phyloP scores from a whole-genome alignment of 2,113 vertebrate species.

The Mormyrus lacerda region DNA sequence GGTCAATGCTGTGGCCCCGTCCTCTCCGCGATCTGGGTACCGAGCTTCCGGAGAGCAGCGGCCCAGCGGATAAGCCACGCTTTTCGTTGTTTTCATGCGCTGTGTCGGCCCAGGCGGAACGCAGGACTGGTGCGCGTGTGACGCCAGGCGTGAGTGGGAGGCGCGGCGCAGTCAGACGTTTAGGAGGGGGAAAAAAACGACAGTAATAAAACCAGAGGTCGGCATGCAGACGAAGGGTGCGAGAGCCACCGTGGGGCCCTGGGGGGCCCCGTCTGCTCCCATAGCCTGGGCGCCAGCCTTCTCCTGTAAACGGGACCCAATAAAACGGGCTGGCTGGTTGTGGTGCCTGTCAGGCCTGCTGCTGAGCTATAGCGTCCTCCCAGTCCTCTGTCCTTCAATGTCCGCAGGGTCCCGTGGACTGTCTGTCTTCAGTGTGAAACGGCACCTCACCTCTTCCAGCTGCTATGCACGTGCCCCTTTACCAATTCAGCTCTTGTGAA shows the following conservation, averaged over 20 bases:
- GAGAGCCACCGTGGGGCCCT: not conserved
- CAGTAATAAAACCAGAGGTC: not conserved
- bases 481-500: not conserved
- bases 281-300: not conserved
- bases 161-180: not conserved
- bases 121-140: not conserved
- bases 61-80: not conserved
- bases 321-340: not conserved
- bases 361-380: not conserved
- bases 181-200: not conserved
- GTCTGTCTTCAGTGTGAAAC: too few relatives aligned
- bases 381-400: not conserved
- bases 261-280: not conserved
- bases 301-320: conserved; percentile 1
- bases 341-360: not conserved
- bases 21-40: not conserved
- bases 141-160: not conserved
- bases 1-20: not conserved
- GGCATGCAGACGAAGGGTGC: not conserved
- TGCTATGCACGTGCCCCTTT: not conserved
- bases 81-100: not conserved
- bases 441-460: not conserved
- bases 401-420: not conserved
- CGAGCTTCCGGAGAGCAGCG: not conserved
- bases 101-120: not conserved